phyloP scores from a whole-genome alignment of 2,113 vertebrate species.

The Sialia sialis region DNA sequence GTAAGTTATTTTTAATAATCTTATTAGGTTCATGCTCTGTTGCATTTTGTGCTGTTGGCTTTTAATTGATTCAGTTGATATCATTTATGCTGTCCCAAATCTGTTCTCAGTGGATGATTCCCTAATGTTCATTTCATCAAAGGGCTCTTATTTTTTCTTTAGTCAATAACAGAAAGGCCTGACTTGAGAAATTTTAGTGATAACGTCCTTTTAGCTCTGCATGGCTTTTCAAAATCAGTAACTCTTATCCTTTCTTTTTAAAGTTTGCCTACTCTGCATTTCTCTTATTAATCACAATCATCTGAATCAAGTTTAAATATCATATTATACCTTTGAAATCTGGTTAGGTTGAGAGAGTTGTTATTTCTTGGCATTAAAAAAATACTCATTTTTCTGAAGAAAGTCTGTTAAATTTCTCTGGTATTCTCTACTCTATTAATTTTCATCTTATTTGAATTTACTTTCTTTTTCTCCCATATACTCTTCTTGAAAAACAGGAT shows the following conservation, averaged over 20 bases:
- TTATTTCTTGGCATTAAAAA: neutral
- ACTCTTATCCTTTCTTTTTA: neutral
- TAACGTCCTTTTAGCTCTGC: neutral
- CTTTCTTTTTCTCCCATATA: neutral
- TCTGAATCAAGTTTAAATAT: neutral
- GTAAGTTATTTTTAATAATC: neutral
- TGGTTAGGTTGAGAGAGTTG: neutral
- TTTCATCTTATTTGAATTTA: neutral
- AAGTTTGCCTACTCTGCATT: neutral
- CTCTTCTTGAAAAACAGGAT: neutral
- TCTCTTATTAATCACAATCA: neutral
- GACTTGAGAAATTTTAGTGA: neutral
- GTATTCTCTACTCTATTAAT: neutral
- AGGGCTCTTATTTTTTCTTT: neutral
- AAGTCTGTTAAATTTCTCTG: neutral
- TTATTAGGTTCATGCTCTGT: neutral
- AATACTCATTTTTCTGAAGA: neutral
- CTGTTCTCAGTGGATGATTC: neutral
- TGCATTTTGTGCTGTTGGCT: neutral
- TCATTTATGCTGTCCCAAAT: neutral
- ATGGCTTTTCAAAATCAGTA: neutral
- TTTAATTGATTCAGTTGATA: neutral
- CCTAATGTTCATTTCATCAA: neutral
- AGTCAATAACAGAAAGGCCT: neutral
- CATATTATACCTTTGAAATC: neutral